Evolutionary conservation across 1,140 invertebrate species (phyloP).

Genomic region (Drosophila pectinifera): DNA sequence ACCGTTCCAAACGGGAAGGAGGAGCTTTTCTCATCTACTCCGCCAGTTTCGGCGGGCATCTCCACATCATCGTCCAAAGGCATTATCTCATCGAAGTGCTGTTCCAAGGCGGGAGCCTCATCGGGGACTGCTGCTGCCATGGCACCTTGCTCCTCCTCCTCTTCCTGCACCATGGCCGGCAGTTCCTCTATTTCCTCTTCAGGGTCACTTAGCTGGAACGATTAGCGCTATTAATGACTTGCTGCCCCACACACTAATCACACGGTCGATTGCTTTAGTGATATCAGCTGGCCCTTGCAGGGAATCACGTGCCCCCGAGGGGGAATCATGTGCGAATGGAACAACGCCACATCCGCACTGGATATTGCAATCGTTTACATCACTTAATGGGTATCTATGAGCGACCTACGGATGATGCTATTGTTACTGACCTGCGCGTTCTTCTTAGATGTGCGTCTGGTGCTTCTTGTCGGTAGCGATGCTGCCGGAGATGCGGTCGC

Average conservation of each 20-base stretch:
- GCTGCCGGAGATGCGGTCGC: slow-evolving; percentile 37
- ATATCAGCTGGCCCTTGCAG: slow-evolving; percentile 85
- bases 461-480: slow-evolving; percentile 44
- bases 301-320: slow-evolving; percentile 63
- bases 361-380: slow-evolving; percentile 71
- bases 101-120: slow-evolving; percentile 8
- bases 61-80: slow-evolving; percentile 67
- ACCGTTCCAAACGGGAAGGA: slow-evolving; percentile 79
- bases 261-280: neutral
- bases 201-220: slow-evolving; percentile 64
- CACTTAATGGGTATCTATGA: slow-evolving; percentile 34
- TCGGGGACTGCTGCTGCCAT: neutral
- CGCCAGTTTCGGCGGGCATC: slow-evolving; percentile 60
- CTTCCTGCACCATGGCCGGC: slow-evolving; percentile 35
- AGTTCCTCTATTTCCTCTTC: slow-evolving; percentile 53
- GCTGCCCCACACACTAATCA: neutral
- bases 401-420: neutral
- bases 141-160: slow-evolving; percentile 30
- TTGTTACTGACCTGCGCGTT: slow-evolving; percentile 73
- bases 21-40: slow-evolving; percentile 80
- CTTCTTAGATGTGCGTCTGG: slow-evolving; percentile 67
- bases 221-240: neutral
- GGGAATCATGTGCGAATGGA: slow-evolving; percentile 77
- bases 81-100: slow-evolving; percentile 52
- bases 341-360: slow-evolving; percentile 80